Base-by-base conservation (phyloP, 2,888 invertebrate species). In the Clunio marinus region DNA sequence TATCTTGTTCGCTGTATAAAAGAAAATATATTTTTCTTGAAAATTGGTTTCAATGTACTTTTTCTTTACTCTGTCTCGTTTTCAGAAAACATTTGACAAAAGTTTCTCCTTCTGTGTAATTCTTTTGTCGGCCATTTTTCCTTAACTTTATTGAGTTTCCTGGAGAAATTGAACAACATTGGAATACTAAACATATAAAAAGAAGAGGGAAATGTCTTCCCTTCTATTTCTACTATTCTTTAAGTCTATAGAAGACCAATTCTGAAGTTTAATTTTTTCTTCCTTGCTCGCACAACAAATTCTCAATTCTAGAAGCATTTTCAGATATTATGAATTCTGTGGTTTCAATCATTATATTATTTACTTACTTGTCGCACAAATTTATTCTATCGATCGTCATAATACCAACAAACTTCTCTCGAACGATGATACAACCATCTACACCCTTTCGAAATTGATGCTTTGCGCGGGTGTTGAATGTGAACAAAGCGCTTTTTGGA, bases 11-110 rank as follows among this genome's bases (percentile, higher is more conserved):
- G 51, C 25, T 28, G n/a, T n/a, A n/a, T n/a, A n/a, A n/a, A 41
- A 10, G 62, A 41, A 62, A 41, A 62, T 62, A 25, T 41, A 22
- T 24, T 62, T 62, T 62, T 17, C 28, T 24, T 62, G 62, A 62
- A 62, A 62, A 62, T 62, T 62, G 37, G 62, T 62, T 62, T 62
- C 20, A 41, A 28, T 62, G 62, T 37, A n/a, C n/a, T 15, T 41
- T 10, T 32, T 10, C 32, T 8, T 32, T 32, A 5, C 32, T 32
- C n/a, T n/a, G n/a, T n/a, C n/a, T n/a, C n/a, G n/a, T n/a, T n/a
- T n/a, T n/a, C n/a, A n/a, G n/a, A n/a, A n/a, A n/a, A n/a, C n/a
- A n/a, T 32, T 32, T 32, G 10, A 32, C 10, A 32, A 5, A 32
- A 45, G 13, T 32, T 32, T 32, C 4, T 51, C 5, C 51, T 51